phyloP scores from a whole-genome alignment of 1,140 invertebrate species.

The Heliothis subflexa region DNA sequence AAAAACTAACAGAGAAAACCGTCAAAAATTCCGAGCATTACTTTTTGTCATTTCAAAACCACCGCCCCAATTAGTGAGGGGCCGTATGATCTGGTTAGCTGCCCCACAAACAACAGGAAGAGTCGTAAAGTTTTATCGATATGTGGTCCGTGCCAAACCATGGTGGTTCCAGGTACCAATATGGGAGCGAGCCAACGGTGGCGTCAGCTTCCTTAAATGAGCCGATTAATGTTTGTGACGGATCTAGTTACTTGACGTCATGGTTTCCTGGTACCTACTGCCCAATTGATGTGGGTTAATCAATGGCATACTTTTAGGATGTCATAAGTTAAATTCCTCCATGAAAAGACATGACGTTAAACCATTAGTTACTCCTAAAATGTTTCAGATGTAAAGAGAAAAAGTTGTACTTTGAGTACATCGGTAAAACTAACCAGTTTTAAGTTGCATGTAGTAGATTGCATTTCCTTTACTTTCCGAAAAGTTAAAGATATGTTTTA shows the following conservation, averaged over 20 bases:
- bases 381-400: too few species aligned
- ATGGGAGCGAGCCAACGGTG: slow-evolving; percentile 35
- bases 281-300: too few species aligned
- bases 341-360: too few species aligned
- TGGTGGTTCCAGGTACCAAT: slow-evolving; percentile 50
- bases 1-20: neutral
- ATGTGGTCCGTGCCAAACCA: slow-evolving; percentile 52
- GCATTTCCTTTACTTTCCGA: too few species aligned
- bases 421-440: too few species aligned
- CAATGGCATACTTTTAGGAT: too few species aligned
- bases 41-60: slow-evolving; percentile 10
- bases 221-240: slow-evolving; percentile 1
- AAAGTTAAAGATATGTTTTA: too few species aligned
- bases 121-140: slow-evolving; percentile 68
- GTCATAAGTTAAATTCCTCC: too few species aligned
- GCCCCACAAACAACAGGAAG: slow-evolving; percentile 62
- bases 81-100: slow-evolving; percentile 58
- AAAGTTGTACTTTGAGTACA: too few species aligned
- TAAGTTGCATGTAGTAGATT: too few species aligned
- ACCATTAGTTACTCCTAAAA: too few species aligned
- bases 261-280: slow-evolving; percentile 6
- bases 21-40: neutral
- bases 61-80: slow-evolving; percentile 22
- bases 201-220: slow-evolving; percentile 36
- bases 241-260: slow-evolving; percentile 24